Conservation (phyloP, 2,888 invertebrate genomes). For the Lasioglossum vierecki region DNA sequence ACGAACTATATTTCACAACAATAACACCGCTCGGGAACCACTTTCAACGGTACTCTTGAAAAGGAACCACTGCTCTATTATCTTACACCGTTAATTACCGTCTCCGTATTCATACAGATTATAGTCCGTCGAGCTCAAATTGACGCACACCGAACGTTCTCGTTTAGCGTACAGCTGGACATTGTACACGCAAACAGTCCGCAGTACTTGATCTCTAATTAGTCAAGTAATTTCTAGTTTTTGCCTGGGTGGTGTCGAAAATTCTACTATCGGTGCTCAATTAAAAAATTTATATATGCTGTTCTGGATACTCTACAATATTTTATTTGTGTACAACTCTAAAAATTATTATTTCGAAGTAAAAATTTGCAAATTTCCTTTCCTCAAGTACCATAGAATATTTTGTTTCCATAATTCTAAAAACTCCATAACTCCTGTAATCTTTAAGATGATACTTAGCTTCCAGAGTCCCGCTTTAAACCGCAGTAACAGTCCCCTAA, state of each 20-base stretch:
- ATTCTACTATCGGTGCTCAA: background rate
- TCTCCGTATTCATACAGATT: background rate
- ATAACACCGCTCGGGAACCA: background rate
- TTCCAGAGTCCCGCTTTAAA: background rate
- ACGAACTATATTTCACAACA: constrained; percentile 8
- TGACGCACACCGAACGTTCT: background rate
- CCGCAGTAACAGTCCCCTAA: background rate
- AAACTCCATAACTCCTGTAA: background rate
- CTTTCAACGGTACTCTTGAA: background rate
- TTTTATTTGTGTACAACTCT: background rate
- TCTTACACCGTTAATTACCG: background rate
- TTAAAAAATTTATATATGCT: no score
- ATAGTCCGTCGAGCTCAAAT: background rate
- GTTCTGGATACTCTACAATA: background rate
- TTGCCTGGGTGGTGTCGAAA: background rate
- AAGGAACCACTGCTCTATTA: background rate
- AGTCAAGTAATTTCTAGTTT: background rate
- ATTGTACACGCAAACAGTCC: background rate
- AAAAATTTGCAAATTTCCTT: background rate
- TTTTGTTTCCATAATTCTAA: background rate
- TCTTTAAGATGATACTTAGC: background rate
- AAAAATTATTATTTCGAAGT: background rate
- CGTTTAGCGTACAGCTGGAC: background rate
- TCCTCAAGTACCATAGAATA: background rate
- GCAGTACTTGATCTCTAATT: background rate